Evolutionary conservation across 92 coral and sea anemone species (phyloP), one percentile per base, ranked within the genome.

Genomic region (Porites cylindrica): DNA sequence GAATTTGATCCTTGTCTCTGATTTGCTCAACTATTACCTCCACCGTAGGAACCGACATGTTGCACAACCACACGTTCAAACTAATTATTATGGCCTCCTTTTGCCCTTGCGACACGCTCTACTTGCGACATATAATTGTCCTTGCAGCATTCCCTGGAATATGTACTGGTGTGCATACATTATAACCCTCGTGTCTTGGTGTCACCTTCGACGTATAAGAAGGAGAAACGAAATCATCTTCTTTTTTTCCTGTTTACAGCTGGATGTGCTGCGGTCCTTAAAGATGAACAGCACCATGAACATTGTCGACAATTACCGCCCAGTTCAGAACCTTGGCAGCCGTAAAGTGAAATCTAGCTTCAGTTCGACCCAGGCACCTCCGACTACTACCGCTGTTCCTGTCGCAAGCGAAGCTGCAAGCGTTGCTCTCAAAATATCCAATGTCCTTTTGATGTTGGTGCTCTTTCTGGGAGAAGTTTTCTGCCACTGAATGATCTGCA

Each of bases 321-420:
- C 98, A 10, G 72, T 82, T 16, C 93, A 88, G 79, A 43, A 74
- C 5, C 85, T 88, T 16, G 75, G 87, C 70, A 71, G 88, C n/a
- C 98, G 99, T 21, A 82, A 65, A 18, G 89, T 96, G n/a, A 59
- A 76, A 20, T 58, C 87, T 29, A 92, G 91, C 56, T 94, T 88
- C 78, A 66, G 10, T 13, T 18, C 80, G 8, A 9, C 32, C 7
- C 0, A 13, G 10, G 7, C 54, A n/a, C 1, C 70, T 16, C 4
- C 80, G 1, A 5, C 38, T 21, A 6, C 52, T 8, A 8, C 51
- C 12, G 10, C 43, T 0, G 26, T 52, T 0, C 0, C 54, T 8
- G 17, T 43, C 54, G 50, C 65, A 52, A 80, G 52, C 6, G 66
- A 3, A 17, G 5, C 38, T 32, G 43, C 2, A 53, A 32, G 64